Percentiles rank a stretch among this genome's conserved stretches.
Evolutionary conservation across 2,797 vertebrate species (phyloP).

Genomic region (Darevskia nairensis): DNA sequence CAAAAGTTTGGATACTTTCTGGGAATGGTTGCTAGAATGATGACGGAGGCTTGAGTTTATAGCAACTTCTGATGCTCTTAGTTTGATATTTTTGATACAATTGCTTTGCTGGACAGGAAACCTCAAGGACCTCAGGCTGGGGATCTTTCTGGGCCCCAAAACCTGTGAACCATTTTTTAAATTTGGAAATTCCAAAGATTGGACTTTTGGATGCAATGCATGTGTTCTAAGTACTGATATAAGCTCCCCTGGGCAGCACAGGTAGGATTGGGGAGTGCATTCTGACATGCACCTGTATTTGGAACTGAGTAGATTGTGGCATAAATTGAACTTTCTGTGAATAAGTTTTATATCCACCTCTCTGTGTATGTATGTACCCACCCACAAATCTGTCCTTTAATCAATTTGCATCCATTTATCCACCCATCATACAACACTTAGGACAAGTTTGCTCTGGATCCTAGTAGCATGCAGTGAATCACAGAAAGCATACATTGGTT

Average conservation of each 20-base stretch:
- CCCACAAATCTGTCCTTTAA: no score
- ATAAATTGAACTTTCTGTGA: fast-evolving
- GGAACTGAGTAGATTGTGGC: not conserved
- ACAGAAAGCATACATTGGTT: no score
- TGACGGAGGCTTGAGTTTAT: not conserved
- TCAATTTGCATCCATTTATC: no score
- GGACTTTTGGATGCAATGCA: not conserved
- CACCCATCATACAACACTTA: no score
- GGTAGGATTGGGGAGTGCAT: not conserved
- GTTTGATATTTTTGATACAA: not conserved
- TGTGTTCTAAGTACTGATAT: no score
- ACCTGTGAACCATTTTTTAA: not conserved
- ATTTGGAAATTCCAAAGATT: not conserved
- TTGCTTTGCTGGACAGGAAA: not conserved
- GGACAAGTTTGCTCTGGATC: no score
- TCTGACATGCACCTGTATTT: not conserved
- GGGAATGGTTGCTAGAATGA: not conserved
- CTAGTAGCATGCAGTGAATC: no score
- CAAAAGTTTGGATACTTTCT: not conserved
- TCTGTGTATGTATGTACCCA: no score
- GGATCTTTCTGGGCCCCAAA: not conserved
- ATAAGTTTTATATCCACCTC: not conserved
- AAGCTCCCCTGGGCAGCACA: no score
- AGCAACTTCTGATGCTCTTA: not conserved
- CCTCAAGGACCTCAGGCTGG: not conserved